Percentiles rank a stretch among this genome's conserved stretches.
These are phyloP conservation scores for Upupa epops DNA, from an alignment of 2,113 vertebrate species.

Conservation along the genomic window DNA sequence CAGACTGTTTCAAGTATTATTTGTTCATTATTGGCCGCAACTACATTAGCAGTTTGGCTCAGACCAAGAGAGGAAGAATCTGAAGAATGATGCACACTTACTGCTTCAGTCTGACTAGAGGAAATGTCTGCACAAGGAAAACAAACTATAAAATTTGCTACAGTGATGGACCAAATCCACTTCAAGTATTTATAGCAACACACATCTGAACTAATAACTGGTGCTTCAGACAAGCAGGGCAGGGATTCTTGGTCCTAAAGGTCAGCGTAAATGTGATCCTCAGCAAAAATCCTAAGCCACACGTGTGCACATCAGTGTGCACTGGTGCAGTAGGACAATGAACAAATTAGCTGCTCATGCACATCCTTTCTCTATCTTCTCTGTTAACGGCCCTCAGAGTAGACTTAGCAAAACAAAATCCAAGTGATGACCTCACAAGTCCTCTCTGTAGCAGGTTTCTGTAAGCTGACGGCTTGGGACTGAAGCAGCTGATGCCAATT, in stretches of 20 bases:
- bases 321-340: no score
- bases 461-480: neutral
- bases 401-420: neutral
- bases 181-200: neutral
- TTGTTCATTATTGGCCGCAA: neutral
- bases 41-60: neutral
- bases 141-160: neutral
- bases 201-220: neutral
- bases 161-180: neutral
- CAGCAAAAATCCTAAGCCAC: neutral
- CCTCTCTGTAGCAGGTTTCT: neutral
- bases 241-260: neutral
- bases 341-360: neutral
- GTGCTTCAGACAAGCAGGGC: neutral
- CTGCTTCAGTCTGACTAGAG: neutral
- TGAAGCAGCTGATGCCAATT: neutral
- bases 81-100: neutral
- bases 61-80: neutral
- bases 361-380: neutral
- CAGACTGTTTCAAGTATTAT: neutral
- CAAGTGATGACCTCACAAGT: neutral
- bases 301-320: neutral
- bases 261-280: neutral
- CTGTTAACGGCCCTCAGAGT: neutral
- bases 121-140: neutral